Conservation (phyloP, 2,888 invertebrate species). For the Ichneumon xanthorius region DNA sequence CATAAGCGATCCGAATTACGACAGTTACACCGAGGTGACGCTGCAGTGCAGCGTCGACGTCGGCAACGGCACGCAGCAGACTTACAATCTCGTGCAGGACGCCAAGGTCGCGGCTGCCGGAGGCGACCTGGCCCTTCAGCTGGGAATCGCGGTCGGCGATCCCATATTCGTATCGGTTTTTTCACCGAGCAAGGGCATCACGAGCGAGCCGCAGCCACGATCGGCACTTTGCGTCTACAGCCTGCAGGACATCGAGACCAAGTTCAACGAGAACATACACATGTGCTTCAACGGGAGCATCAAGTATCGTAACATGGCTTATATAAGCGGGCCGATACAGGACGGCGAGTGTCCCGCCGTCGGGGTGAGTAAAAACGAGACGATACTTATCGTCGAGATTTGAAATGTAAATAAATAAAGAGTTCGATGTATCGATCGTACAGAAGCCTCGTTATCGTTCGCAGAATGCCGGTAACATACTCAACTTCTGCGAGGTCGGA, state of each 20-base stretch:
- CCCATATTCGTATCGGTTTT: slow-evolving; percentile 95
- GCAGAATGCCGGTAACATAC: slow-evolving; percentile 94
- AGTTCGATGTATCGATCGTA: slow-evolving; percentile 43
- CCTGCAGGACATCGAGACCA: slow-evolving; percentile 94
- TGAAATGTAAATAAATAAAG: slow-evolving; percentile 9
- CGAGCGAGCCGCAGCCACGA: slow-evolving; percentile 92
- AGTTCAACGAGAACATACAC: slow-evolving; percentile 98
- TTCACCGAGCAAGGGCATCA: slow-evolving; percentile 95
- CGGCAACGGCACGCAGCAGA: slow-evolving; percentile 84
- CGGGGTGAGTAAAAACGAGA: slow-evolving; percentile 87
- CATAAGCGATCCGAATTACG: slow-evolving; percentile 97
- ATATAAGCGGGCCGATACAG: slow-evolving; percentile 95
- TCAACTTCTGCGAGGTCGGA: slow-evolving; percentile 96
- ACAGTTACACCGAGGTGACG: slow-evolving; percentile 98
- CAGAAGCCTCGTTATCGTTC: slow-evolving; percentile 70
- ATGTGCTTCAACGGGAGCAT: slow-evolving; percentile 98
- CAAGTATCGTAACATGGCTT: slow-evolving; percentile 96
- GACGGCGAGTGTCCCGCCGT: slow-evolving; percentile 96
- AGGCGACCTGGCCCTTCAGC: slow-evolving; percentile 91
- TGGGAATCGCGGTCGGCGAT: slow-evolving; percentile 92
- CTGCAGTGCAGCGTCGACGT: slow-evolving; percentile 92
- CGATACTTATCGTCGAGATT: slow-evolving; percentile 10
- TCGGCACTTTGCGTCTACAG: slow-evolving; percentile 98
- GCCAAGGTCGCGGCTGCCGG: slow-evolving; percentile 95
- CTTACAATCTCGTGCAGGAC: slow-evolving; percentile 96